These are phyloP conservation scores for Hystrix brachyura DNA, from an alignment of 2,113 vertebrate species.

Conservation along the genomic window DNA sequence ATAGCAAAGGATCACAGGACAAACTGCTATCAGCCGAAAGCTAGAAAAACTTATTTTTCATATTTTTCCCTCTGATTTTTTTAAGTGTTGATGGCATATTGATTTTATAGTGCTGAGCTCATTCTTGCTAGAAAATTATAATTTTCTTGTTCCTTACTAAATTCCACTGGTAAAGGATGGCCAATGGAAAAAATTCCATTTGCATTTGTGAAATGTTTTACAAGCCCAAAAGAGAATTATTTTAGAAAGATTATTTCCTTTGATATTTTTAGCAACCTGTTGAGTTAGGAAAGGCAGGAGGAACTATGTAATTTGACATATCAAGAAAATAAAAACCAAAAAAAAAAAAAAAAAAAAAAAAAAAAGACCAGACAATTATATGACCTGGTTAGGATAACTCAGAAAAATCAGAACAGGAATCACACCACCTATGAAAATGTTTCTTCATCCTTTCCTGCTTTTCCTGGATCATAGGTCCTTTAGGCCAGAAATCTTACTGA, in stretches of 20 bases:
- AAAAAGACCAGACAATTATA: background rate
- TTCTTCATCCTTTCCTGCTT: background rate
- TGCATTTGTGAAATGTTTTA: conserved; percentile 17
- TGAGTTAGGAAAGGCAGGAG: background rate
- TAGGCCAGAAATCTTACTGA: background rate
- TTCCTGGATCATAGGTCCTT: background rate
- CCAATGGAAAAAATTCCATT: background rate
- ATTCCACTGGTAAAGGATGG: conserved; percentile 10
- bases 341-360: no score
- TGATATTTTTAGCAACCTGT: background rate
- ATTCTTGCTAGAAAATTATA: background rate
- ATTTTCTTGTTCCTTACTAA: conserved; percentile 55
- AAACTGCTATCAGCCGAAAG: conserved; percentile 18
- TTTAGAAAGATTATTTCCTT: background rate
- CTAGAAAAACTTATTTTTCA: conserved; percentile 41
- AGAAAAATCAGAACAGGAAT: background rate
- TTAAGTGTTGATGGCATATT: background rate
- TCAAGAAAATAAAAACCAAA: background rate
- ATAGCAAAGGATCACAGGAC: conserved; percentile 21
- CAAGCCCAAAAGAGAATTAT: background rate
- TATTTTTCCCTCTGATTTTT: conserved; percentile 15
- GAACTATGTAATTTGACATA: background rate
- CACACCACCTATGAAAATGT: background rate
- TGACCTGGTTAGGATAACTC: background rate
- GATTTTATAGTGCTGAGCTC: background rate